Conservation (phyloP, 2,113 vertebrate species). For the Xiphophorus couchianus region DNA sequence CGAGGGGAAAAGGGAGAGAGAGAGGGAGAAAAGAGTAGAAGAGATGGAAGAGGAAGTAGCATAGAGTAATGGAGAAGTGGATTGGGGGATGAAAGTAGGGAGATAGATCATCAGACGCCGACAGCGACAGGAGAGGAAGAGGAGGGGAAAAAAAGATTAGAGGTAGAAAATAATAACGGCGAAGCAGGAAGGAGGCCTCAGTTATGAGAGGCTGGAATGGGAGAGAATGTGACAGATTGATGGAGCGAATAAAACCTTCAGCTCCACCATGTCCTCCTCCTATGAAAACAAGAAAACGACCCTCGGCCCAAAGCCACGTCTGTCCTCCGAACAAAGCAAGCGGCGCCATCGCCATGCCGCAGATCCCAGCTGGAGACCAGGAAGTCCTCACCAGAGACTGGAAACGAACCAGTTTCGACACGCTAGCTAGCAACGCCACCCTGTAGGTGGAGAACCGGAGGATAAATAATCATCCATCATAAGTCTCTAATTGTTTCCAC, state of each 20-base stretch:
- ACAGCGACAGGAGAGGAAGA: constrained; percentile 28
- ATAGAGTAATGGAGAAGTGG: constrained; percentile 45
- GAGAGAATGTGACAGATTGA: constrained; percentile 25
- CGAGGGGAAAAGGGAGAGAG: constrained; percentile 5
- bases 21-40: background rate
- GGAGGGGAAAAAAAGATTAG: background rate
- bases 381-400: background rate
- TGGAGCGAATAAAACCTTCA: constrained; percentile 32
- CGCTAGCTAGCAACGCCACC: background rate
- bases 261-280: constrained; percentile 38
- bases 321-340: constrained; percentile 28
- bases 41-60: background rate
- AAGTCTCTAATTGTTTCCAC: background rate
- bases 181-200: constrained; percentile 52
- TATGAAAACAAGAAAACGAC: constrained; percentile 42
- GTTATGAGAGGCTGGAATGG: constrained; percentile 48
- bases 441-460: background rate
- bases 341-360: constrained; percentile 52
- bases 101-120: constrained; percentile 48
- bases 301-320: constrained; percentile 48
- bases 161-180: constrained; percentile 9
- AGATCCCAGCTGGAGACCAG: constrained; percentile 18
- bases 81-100: constrained; percentile 25
- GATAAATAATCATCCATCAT: background rate
- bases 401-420: background rate